Percentiles rank a stretch among this genome's conserved stretches.
Conservation (phyloP, 1,140 invertebrate genomes). For the Heliothis subflexa region DNA sequence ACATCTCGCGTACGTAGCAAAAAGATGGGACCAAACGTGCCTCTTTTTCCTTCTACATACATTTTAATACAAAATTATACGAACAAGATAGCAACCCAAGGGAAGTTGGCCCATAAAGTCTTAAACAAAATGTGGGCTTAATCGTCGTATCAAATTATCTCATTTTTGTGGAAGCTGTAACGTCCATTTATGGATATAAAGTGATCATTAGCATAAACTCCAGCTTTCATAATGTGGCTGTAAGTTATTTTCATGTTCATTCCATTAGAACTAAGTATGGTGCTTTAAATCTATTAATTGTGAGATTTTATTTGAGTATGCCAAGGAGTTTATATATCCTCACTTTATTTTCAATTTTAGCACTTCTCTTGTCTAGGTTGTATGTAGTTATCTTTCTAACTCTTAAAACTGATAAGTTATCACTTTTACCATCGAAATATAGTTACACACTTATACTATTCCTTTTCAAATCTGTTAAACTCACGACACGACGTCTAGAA, state of each 20-base stretch:
- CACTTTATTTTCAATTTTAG: background rate
- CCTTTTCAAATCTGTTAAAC: too few relatives aligned
- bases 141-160: conserved; percentile 71
- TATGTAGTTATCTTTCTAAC: too few relatives aligned
- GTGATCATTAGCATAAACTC: conserved; percentile 54
- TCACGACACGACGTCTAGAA: too few relatives aligned
- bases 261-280: background rate
- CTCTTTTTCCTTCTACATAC: conserved; percentile 57
- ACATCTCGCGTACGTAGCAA: conserved; percentile 40
- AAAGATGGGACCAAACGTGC: conserved; percentile 40
- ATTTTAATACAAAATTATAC: conserved; percentile 66
- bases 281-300: background rate
- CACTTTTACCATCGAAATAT: too few relatives aligned
- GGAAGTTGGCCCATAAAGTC: conserved; percentile 68
- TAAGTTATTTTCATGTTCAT: conserved; percentile 49
- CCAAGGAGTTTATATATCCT: background rate
- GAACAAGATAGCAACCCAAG: conserved; percentile 57
- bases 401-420: too few relatives aligned
- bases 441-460: too few relatives aligned
- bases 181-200: conserved; percentile 64
- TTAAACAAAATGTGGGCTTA: conserved; percentile 66
- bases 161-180: conserved; percentile 61
- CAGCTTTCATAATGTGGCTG: conserved; percentile 52
- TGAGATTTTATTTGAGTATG: background rate
- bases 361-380: background rate